Base-by-base conservation (phyloP, 2,888 invertebrate genomes). In the Malthinus flaveolus region DNA sequence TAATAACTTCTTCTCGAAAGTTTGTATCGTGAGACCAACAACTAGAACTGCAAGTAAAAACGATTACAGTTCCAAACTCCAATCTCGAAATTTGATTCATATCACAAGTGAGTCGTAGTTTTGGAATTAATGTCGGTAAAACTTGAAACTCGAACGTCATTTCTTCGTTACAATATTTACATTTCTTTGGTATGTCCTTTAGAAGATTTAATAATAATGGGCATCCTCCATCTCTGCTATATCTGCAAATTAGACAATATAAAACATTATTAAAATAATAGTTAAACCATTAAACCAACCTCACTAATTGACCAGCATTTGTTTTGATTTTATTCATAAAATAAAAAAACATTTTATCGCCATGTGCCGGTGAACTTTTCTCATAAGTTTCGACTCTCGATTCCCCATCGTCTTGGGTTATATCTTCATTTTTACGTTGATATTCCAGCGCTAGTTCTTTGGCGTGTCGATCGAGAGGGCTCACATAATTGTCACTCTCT, bases 51-150 rank as follows among this genome's bases (percentile, higher is more conserved):
- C 95, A 96, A 1, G 94, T 91, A 74, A 88, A 95, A 10, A 95
- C 80, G 9, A 94, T 79, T 1, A 93, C 88, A n/a, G 92, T 93
- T 7, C 95, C 91, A 75, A 91, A 95, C 77, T 95, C 95, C 36
- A 92, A 78, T 63, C 86, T 83, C 5, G 81, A 68, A 7, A 83
- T 77, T 44, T 77, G 72, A n/a, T 50, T 54, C 3, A 39, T 45
- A 57, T 67, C 68, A 31, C 63, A 52, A 11, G 80, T 76, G 46
- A 92, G 76, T 49, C 81, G 81, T 33, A 94, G 79, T 54, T 88
- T 85, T 12, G 88, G 85, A 53, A 94, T 87, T 34, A 94, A 81
- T 1, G 90, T 89, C 0, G 95, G 91, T 47, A 95, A 81, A 39
- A 95, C 80, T 80, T 95, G 95, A 8, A 94, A 78, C 77, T 95